Conservation (phyloP, 1,140 invertebrate genomes). For the Drosophila ohnishii region DNA sequence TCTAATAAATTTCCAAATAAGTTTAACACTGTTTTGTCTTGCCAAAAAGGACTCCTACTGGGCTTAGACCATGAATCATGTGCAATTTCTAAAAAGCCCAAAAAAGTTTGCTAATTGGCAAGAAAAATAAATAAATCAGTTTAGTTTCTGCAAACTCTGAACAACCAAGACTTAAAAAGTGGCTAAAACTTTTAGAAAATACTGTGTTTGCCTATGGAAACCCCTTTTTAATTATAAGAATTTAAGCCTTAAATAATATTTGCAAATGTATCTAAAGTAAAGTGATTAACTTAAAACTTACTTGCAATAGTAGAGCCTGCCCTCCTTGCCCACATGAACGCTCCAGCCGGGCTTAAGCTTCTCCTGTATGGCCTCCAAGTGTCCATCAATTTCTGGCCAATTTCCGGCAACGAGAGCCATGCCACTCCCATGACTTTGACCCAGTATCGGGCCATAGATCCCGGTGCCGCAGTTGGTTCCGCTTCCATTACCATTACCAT, state of each 20-base stretch:
- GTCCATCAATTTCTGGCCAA: constrained; percentile 80
- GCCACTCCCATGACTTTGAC: constrained; percentile 47
- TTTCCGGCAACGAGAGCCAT: constrained; percentile 60
- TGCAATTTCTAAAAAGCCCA: constrained; percentile 3
- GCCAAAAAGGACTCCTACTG: background rate
- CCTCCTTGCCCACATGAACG: constrained; percentile 88
- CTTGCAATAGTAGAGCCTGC: constrained; percentile 91
- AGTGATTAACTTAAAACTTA: constrained; percentile 84
- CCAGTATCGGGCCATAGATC: constrained; percentile 64
- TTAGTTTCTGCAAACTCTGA: background rate
- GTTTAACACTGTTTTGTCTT: background rate
- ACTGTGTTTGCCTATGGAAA: background rate
- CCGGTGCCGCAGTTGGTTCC: constrained; percentile 25
- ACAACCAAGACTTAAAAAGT: background rate
- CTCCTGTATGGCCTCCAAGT: constrained; percentile 84
- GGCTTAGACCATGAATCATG: constrained; percentile 11
- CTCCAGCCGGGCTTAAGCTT: constrained; percentile 88
- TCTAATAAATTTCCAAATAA: background rate
- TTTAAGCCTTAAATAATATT: background rate
- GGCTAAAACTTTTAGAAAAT: background rate
- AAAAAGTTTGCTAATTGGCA: constrained; percentile 28
- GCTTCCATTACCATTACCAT: constrained; percentile 12
- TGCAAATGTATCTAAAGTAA: background rate
- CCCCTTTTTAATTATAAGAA: background rate
- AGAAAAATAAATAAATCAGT: constrained; percentile 29